A percentile compares a stretch with the other conserved stretches of the same genome.
These are phyloP conservation scores for Hydrotaea cyrtoneurina DNA, from an alignment of 2,888 invertebrate species.

Conservation along the genomic window DNA sequence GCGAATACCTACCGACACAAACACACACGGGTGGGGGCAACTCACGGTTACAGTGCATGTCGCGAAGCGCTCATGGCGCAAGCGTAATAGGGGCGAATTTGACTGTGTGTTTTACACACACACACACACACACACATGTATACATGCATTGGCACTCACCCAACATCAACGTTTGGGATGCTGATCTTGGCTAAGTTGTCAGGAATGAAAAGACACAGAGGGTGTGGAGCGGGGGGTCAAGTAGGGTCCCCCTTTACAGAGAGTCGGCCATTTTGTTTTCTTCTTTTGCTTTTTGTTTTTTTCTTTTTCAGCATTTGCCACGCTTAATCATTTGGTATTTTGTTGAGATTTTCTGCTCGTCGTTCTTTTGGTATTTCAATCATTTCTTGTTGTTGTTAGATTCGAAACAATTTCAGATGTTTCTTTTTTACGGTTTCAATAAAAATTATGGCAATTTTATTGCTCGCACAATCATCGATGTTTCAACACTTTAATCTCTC, in stretches of 20 bases:
- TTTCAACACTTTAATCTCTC: background rate
- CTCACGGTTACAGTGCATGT: background rate
- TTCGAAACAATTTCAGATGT: background rate
- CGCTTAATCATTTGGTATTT: constrained; percentile 26
- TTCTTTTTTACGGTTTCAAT: background rate
- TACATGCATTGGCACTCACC: constrained; percentile 5
- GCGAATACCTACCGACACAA: background rate
- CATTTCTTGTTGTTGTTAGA: background rate
- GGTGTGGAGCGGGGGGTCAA: background rate
- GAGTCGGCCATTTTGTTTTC: constrained; percentile 62
- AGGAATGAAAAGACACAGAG: background rate
- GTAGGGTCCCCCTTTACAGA: background rate
- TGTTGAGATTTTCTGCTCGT: background rate
- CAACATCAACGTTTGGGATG: background rate
- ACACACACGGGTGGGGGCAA: background rate
- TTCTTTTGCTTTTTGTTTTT: background rate
- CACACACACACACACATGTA: background rate
- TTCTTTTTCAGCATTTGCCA: constrained; percentile 31
- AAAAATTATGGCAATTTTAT: constrained; percentile 9
- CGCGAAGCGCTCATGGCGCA: constrained; percentile 45
- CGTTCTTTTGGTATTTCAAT: constrained; percentile 7
- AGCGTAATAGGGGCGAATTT: constrained; percentile 45
- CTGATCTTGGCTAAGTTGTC: constrained; percentile 33
- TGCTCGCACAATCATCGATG: background rate
- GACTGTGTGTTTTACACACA: background rate